Evolutionary conservation across 2,888 invertebrate species (phyloP).

Genomic region (Heliconius sara): DNA sequence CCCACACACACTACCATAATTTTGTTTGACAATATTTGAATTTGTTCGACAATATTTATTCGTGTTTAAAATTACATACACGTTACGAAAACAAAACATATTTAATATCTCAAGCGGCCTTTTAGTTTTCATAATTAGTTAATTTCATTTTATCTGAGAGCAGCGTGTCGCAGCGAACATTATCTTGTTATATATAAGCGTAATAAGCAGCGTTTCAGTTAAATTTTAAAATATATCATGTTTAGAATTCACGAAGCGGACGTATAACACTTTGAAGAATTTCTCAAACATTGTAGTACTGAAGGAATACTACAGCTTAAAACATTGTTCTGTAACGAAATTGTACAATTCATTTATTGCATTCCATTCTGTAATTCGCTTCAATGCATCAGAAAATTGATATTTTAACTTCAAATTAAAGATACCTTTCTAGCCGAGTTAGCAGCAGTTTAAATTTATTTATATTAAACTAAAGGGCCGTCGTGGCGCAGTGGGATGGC

Average conservation of each 20-base stretch:
- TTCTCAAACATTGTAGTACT: neutral
- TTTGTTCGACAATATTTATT: too few relatives aligned
- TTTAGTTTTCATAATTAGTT: neutral
- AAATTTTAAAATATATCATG: neutral
- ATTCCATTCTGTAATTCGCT: conserved; percentile 7
- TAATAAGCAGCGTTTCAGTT: neutral
- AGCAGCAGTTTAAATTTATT: neutral
- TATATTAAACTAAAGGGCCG: neutral
- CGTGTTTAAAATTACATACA: too few relatives aligned
- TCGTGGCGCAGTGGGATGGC: too few relatives aligned
- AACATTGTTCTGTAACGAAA: neutral
- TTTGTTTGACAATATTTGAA: too few relatives aligned
- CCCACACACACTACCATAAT: too few relatives aligned
- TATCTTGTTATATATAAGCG: neutral
- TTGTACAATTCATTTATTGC: neutral
- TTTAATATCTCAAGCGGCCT: too few relatives aligned
- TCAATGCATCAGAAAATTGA: neutral
- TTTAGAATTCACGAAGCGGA: neutral
- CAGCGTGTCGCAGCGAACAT: neutral
- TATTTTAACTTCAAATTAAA: conserved; percentile 5
- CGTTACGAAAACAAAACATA: too few relatives aligned
- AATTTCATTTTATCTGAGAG: neutral
- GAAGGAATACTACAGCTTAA: neutral
- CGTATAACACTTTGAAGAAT: neutral
- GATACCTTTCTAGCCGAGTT: neutral